Percentiles rank a stretch among this genome's conserved stretches.
Evolutionary conservation across 2,888 invertebrate genomes (phyloP).

Genomic region (Chloromyia formosa): DNA sequence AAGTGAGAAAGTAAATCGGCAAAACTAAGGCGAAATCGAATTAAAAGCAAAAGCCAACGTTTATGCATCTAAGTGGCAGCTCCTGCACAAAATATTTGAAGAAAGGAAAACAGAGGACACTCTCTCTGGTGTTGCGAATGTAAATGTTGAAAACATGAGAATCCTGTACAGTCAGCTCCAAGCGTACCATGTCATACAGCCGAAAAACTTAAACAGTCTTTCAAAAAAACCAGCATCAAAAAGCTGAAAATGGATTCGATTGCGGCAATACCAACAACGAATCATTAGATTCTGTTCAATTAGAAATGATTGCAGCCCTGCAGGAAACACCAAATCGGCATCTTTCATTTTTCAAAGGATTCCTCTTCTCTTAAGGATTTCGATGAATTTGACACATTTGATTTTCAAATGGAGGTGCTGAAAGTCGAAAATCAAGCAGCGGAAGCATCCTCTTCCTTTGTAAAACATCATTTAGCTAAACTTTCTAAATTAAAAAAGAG

Average conservation of each 20-base stretch:
- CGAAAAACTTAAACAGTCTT: neutral
- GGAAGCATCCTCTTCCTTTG: neutral
- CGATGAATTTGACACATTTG: conserved; percentile 6
- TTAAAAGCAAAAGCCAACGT: neutral
- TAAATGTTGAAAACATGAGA: neutral
- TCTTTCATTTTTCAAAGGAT: conserved; percentile 12
- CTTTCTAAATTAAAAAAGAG: neutral
- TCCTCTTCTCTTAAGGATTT: conserved; percentile 6
- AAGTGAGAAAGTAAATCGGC: neutral
- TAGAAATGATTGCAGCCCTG: neutral
- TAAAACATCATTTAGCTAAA: neutral
- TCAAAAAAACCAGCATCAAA: conserved; percentile 2
- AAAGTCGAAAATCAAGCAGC: conserved; percentile 7
- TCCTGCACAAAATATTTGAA: conserved; percentile 12
- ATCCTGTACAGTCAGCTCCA: neutral
- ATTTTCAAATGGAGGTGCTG: conserved; percentile 8
- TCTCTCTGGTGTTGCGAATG: neutral
- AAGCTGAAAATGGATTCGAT: neutral
- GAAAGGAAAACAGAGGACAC: neutral
- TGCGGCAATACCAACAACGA: too few species aligned
- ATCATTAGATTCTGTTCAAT: neutral
- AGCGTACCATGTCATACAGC: neutral
- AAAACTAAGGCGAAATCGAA: neutral
- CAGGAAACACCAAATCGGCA: neutral
- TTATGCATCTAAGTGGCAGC: conserved; percentile 5